These are phyloP conservation scores for Epizoanthus illoricatus DNA, from an alignment of 92 coral and sea anemone genomes.

Conservation along the genomic window DNA sequence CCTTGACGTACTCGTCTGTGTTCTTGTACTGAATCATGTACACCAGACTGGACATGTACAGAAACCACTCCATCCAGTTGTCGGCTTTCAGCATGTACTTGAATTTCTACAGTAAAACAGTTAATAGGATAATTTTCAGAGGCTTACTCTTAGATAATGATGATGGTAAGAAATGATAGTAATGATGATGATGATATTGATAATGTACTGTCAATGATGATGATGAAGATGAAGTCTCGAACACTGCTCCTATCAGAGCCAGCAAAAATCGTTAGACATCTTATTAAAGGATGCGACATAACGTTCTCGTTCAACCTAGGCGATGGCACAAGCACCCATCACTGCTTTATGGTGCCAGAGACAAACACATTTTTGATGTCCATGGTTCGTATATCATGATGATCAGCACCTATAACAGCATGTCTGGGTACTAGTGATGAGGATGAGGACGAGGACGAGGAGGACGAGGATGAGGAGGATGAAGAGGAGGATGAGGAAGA, in stretches of 20 bases:
- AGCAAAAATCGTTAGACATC: constrained; percentile 51
- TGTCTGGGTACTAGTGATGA: constrained; percentile 48
- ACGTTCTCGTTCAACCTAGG: constrained; percentile 66
- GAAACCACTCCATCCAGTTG: constrained; percentile 97
- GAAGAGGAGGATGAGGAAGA: too few species aligned
- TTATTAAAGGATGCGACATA: constrained; percentile 64
- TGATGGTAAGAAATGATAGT: too few species aligned
- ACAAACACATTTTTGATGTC: constrained; percentile 68
- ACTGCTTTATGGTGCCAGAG: constrained; percentile 40
- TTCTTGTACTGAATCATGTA: constrained; percentile 72
- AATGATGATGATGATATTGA: too few species aligned
- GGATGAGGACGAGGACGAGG: too few species aligned
- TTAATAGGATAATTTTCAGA: too few species aligned
- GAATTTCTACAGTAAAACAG: constrained; percentile 58
- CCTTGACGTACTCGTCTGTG: constrained; percentile 42
- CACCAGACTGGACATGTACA: constrained; percentile 86
- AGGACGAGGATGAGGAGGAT: too few species aligned
- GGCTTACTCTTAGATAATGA: too few species aligned
- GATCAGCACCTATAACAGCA: constrained; percentile 53
- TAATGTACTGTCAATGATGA: neutral
- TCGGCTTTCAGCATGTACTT: constrained; percentile 81
- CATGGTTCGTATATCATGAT: constrained; percentile 85
- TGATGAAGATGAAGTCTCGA: constrained; percentile 37
- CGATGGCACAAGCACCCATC: constrained; percentile 56
- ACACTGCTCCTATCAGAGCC: constrained; percentile 54